Conservation (phyloP, 1,140 invertebrate genomes). For the Protaetia brevitarsis region DNA sequence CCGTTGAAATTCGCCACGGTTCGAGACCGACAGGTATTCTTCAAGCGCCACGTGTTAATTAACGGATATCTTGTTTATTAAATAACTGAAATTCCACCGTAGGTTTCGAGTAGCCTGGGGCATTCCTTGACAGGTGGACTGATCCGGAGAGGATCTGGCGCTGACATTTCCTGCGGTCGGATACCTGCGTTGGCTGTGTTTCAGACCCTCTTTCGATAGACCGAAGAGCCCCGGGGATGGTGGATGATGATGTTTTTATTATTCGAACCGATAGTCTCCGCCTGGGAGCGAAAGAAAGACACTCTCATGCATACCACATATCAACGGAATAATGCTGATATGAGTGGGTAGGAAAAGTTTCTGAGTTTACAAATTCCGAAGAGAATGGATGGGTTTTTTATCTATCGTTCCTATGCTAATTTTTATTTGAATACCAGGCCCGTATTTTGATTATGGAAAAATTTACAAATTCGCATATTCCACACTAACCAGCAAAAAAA, state of each 20-base stretch:
- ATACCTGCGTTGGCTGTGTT: not conserved
- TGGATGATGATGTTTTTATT: conserved; percentile 10
- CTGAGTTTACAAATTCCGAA: no score
- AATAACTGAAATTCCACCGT: conserved; percentile 9
- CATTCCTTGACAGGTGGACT: conserved; percentile 17
- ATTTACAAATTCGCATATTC: no score
- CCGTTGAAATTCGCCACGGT: no score
- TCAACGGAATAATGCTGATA: no score
- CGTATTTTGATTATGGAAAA: no score
- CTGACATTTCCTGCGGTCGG: conserved; percentile 7
- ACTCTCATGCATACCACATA: no score
- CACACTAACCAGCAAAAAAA: no score
- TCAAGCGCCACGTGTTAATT: conserved; percentile 10
- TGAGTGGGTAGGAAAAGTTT: no score
- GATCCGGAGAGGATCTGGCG: not conserved
- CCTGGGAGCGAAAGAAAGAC: no score
- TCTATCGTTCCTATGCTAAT: no score
- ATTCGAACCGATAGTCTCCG: not conserved
- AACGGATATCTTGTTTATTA: conserved; percentile 7
- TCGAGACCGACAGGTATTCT: conserved; percentile 7
- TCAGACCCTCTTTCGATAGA: conserved; percentile 5
- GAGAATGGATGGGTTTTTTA: no score
- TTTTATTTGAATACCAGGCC: no score
- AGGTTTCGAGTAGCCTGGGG: not conserved
- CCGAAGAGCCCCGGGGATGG: not conserved